phyloP scores from a whole-genome alignment of 2,797 vertebrate species.

The Lepus oiostolus region DNA sequence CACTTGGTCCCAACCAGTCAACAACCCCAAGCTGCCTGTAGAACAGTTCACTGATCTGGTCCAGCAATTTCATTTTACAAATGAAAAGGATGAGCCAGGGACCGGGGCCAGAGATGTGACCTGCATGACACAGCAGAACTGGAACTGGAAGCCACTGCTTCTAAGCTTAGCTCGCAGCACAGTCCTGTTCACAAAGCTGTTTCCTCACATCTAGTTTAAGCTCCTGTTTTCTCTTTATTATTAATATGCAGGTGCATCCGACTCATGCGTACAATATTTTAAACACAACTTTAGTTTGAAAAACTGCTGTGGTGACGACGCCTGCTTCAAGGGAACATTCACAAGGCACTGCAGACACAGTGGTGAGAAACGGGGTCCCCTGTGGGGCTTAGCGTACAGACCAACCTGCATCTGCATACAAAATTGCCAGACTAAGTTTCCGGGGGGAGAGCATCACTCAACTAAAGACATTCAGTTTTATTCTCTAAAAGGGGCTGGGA shows the following conservation, averaged over 20 bases:
- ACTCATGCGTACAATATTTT: neutral
- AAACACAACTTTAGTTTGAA: neutral
- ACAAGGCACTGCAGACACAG: neutral
- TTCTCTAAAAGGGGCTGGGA: constrained; percentile 38
- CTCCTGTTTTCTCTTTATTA: constrained; percentile 2
- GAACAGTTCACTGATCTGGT: neutral
- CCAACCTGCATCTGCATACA: neutral
- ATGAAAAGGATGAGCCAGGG: neutral
- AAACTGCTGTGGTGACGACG: neutral
- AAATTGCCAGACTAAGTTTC: neutral
- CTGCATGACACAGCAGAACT: neutral
- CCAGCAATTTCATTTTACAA: neutral
- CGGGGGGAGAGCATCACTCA: neutral
- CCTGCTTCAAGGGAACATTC: neutral
- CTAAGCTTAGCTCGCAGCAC: neutral
- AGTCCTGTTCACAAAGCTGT: neutral
- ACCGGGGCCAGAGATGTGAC: no score
- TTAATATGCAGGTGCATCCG: neutral
- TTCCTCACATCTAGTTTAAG: neutral
- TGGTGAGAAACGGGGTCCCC: neutral
- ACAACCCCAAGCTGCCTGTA: neutral
- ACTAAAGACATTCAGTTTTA: neutral
- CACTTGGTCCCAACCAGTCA: neutral
- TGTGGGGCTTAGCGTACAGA: neutral
- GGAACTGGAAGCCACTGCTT: neutral